Base-by-base conservation (phyloP, 2,113 vertebrate species). In the Hiodon alosoides region DNA sequence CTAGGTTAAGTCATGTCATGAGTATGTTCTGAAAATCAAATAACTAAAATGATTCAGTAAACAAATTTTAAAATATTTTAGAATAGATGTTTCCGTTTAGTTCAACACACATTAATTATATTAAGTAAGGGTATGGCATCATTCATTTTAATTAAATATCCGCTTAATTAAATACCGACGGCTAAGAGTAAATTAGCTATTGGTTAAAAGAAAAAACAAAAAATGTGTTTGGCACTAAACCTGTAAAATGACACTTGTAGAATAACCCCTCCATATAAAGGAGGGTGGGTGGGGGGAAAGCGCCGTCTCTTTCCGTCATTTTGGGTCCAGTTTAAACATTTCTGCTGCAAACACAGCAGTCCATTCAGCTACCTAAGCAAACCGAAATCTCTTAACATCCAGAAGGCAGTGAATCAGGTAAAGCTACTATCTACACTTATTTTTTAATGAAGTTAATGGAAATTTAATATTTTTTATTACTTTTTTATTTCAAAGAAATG, bases 311-410 rank as follows among this genome's bases (percentile, higher is more conserved):
- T 59, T 62, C 59, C 48, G 59, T 31, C 46, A 47, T 66, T n/a
- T 74, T 53, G 61, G 52, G 17, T 55, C 72, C 72, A 67, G 51
- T 65, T 67, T 74, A 74, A 74, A 74, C 72, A 67, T 66, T 54
- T 17, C 50, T 31, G 51, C 52, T 55, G 62, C 31, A 67, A 16
- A 67, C 72, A 67, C 61, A 54, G n/a, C 13, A 52, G n/a, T 54
- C 53, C 72, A 74, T 74, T 74, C 72, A 74, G 62, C 51, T 67
- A n/a, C 50, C 47, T 50, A 16, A n/a, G 6, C 62, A 57, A 53
- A 67, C 61, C 55, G 17, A 57, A 62, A 67, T 73, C 60, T 48
- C 17, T 53, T n/a, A n/a, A 61, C 17, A 54, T 31, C 62, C 52
- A 46, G 11, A 57, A 74, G 13, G 52, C 72, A 66, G 52, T 14